phyloP scores from a whole-genome alignment of 2,888 invertebrate genomes.

The Chelonus formosanus region DNA sequence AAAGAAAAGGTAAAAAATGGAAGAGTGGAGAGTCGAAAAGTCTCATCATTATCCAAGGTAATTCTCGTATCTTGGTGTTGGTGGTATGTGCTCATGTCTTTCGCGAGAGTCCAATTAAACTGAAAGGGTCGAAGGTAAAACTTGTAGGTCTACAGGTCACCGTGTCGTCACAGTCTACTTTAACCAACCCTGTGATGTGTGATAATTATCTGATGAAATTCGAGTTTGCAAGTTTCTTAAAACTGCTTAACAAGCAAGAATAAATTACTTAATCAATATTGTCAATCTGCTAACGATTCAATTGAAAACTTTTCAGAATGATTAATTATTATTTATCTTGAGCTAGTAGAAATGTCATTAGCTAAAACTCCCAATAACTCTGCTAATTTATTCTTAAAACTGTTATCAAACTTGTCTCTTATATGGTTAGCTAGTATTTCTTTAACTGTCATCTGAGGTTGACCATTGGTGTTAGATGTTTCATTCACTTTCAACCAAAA shows the following conservation, averaged over 20 bases:
- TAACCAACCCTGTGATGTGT: constrained; percentile 14
- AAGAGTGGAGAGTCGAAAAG: constrained; percentile 18
- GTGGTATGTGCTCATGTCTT: constrained; percentile 17
- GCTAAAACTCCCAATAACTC: constrained; percentile 25
- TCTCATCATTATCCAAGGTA: constrained; percentile 27
- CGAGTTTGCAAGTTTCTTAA: not conserved
- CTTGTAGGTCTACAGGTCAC: constrained; percentile 9
- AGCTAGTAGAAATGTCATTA: not conserved
- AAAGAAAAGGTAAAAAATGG: not conserved
- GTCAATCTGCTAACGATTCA: not conserved
- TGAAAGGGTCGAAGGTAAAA: constrained; percentile 35
- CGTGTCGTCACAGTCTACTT: constrained; percentile 31
- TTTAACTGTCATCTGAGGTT: not conserved
- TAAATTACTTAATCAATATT: constrained; percentile 10
- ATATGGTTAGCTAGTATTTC: constrained; percentile 25
- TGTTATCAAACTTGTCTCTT: constrained; percentile 33
- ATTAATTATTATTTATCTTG: not conserved
- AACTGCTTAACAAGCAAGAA: constrained; percentile 5
- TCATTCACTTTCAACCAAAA: constrained; percentile 29
- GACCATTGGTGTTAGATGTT: constrained; percentile 1
- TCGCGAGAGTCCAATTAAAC: constrained; percentile 37
- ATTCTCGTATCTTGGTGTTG: constrained; percentile 9
- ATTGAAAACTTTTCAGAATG: not conserved
- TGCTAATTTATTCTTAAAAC: constrained; percentile 29
- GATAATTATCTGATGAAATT: constrained; percentile 19